Base-by-base conservation (phyloP, 2,888 invertebrate species). In the Polyommatus iphigenia region DNA sequence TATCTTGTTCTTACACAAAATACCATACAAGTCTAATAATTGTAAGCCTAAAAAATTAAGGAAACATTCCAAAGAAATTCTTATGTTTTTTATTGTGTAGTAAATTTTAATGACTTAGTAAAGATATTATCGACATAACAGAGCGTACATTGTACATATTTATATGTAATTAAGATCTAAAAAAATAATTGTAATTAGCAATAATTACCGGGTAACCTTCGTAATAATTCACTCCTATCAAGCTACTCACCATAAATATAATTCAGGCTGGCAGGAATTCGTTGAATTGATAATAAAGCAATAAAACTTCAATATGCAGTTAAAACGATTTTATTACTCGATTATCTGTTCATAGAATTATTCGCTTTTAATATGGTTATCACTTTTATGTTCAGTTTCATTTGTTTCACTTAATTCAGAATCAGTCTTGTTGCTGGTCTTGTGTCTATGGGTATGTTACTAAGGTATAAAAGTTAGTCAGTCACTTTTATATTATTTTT, bases 181-280 rank as follows among this genome's bases (percentile, higher is more conserved):
- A 24, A 36, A 46, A 75, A 46, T 41, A 54, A 75, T 72, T 20
- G 72, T 50, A 75, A 75, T 75, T 75, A 29, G 54, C 50, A 24
- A 75, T 29, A 54, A 75, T 75, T 75, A 75, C 73, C 41, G 73
- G 20, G 7, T 20, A 41, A 24, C 73, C 46, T 73, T 73, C 73
- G n/a, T 46, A 13, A 73, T 41, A 73, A 73, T 73, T 73, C 32
- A 46, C 41, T 72, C 20, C 41, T 46, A 20, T 46, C 46, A 46
- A 46, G 13, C 41, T 46, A 50, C 75, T 54, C 20, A 15, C 46
- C 46, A 75, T 75, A 75, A 72, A 72, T 72, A 72, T 72, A 72
- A 41, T 20, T 72, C 72, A 67, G 67, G 41, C 41, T 41, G 41
- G 20, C 41, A 36, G 20, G 41, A 72, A 72, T 72, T 72, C 72